phyloP scores from a whole-genome alignment of 1,140 invertebrate species.

The Trinorchestia longiramus region DNA sequence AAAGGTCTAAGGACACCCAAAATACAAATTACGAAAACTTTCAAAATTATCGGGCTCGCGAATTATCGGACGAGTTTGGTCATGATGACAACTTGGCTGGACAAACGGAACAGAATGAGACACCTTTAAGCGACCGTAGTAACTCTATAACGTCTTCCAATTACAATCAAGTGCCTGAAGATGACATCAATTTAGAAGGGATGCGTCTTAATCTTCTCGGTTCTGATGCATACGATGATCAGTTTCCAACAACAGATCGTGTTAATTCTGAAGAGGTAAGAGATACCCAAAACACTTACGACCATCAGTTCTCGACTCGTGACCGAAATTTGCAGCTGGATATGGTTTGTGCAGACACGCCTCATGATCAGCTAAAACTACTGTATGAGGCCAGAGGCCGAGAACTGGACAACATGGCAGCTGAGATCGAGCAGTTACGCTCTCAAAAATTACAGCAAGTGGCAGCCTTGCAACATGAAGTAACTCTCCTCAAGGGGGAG shows the following conservation, averaged over 20 bases:
- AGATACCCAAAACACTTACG: background rate
- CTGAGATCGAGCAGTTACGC: slow-evolving; percentile 59
- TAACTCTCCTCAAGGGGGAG: slow-evolving; percentile 61
- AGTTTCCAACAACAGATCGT: background rate
- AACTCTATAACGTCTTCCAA: slow-evolving; percentile 52
- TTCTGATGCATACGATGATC: background rate
- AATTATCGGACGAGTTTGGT: background rate
- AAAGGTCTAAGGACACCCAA: background rate
- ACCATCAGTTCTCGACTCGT: background rate
- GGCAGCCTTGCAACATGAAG: slow-evolving; percentile 59
- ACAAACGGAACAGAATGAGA: slow-evolving; percentile 4
- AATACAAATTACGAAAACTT: background rate
- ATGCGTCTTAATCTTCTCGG: slow-evolving; percentile 3
- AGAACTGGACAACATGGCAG: slow-evolving; percentile 58
- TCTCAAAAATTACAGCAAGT: slow-evolving; percentile 60
- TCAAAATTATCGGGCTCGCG: background rate
- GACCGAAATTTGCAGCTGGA: background rate
- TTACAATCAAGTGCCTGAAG: slow-evolving; percentile 40
- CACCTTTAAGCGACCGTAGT: slow-evolving; percentile 61
- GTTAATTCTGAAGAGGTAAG: background rate
- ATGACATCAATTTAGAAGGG: background rate
- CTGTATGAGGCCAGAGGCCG: slow-evolving; percentile 62
- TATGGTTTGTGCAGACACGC: slow-evolving; percentile 53
- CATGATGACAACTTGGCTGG: background rate
- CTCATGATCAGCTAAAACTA: slow-evolving; percentile 61